phyloP scores from a whole-genome alignment of 2,113 vertebrate genomes.

The Stegastes partitus region DNA sequence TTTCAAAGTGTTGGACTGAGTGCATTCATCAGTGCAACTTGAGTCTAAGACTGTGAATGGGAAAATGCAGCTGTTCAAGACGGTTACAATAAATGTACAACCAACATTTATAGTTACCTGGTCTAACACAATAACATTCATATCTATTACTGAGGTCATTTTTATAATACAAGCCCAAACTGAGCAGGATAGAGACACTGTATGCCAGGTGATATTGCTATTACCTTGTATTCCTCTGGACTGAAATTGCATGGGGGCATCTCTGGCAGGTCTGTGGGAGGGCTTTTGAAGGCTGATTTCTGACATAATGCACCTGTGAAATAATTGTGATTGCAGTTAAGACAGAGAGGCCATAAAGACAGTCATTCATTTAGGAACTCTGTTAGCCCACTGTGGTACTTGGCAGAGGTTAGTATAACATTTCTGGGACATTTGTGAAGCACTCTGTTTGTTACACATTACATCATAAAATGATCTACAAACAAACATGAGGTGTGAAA shows the following conservation, averaged over 20 bases:
- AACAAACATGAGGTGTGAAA: background rate
- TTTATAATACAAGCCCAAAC: background rate
- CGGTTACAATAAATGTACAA: background rate
- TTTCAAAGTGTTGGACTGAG: background rate
- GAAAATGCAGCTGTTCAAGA: background rate
- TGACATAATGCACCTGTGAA: slow-evolving; percentile 81
- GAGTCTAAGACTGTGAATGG: background rate
- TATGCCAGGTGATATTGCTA: background rate
- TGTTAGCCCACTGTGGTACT: background rate
- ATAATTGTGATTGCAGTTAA: background rate
- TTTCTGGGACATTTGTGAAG: background rate
- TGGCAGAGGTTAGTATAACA: background rate
- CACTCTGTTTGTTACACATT: background rate
- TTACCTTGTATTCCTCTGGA: slow-evolving; percentile 90
- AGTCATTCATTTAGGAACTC: background rate
- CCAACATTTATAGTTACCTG: background rate
- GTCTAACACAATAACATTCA: background rate
- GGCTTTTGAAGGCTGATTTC: slow-evolving; percentile 73
- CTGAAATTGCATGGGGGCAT: slow-evolving; percentile 92
- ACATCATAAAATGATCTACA: background rate
- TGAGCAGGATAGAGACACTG: background rate
- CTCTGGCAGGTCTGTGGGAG: slow-evolving; percentile 62
- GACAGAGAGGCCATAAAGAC: background rate
- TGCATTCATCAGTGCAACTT: background rate
- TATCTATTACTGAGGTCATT: background rate